Conservation (phyloP, 2,797 vertebrate species). For the Coluber constrictor region DNA sequence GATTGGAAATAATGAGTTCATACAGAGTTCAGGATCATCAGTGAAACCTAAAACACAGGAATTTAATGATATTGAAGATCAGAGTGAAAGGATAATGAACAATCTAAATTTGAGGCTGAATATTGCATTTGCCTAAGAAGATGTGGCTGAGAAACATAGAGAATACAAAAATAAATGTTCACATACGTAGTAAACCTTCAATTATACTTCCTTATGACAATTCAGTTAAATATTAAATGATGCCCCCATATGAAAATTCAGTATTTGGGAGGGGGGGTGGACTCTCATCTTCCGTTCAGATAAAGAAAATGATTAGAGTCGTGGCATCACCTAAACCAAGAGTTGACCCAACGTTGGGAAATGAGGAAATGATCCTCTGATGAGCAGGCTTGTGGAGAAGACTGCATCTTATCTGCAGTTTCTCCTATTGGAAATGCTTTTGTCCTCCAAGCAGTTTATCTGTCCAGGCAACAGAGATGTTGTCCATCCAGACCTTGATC, state of each 20-base stretch:
- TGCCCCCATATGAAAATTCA: background rate
- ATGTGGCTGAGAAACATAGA: background rate
- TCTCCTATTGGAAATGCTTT: background rate
- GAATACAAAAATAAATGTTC: background rate
- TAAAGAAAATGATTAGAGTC: background rate
- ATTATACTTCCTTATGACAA: background rate
- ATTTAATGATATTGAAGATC: background rate
- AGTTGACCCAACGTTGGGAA: background rate
- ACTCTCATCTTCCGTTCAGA: background rate
- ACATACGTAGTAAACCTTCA: background rate
- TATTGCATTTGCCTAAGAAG: background rate
- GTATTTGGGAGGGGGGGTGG: background rate
- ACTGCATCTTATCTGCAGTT: background rate
- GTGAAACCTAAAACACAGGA: background rate
- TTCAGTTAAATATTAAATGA: background rate
- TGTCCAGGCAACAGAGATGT: background rate
- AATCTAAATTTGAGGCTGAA: background rate
- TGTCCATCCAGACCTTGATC: background rate
- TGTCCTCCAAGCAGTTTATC: background rate
- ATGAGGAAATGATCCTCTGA: background rate
- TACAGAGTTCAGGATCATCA: background rate
- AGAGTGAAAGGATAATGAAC: background rate
- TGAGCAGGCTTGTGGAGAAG: background rate
- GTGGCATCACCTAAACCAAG: background rate
- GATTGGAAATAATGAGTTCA: background rate